A percentile compares a stretch with the other conserved stretches of the same genome.
Evolutionary conservation across 2,888 invertebrate species (phyloP).

Genomic region (Ellobium chinense): DNA sequence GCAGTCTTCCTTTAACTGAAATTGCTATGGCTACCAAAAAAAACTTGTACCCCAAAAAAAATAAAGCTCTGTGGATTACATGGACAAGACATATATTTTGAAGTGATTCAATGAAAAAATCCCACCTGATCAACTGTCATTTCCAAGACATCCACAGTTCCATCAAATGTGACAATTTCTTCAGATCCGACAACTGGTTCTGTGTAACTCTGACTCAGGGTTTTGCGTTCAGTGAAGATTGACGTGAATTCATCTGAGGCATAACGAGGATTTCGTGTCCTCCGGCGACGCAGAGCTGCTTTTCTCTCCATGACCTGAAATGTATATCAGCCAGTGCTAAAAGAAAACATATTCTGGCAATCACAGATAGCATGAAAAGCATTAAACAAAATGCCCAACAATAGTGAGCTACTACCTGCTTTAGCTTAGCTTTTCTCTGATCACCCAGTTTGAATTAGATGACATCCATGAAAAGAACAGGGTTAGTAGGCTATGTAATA

Average conservation of each 20-base stretch:
- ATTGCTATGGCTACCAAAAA: background rate
- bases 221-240: slow-evolving; percentile 70
- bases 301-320: slow-evolving; percentile 68
- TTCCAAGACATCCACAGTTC: slow-evolving; percentile 54
- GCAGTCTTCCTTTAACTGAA: too few species aligned
- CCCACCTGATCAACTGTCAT: slow-evolving; percentile 51
- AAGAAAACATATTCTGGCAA: too few species aligned
- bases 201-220: slow-evolving; percentile 59
- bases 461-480: too few species aligned
- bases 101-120: background rate
- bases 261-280: slow-evolving; percentile 77
- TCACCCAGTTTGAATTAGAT: too few species aligned
- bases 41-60: background rate
- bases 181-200: slow-evolving; percentile 44
- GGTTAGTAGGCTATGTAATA: too few species aligned
- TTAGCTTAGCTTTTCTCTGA: too few species aligned
- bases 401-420: too few species aligned
- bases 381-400: too few species aligned
- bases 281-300: slow-evolving; percentile 73
- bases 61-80: too few species aligned
- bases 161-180: slow-evolving; percentile 57
- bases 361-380: too few species aligned
- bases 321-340: too few species aligned
- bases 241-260: slow-evolving; percentile 78
- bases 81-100: too few species aligned